phyloP scores from a whole-genome alignment of 2,797 vertebrate species.

The Megalops cyprinoides region DNA sequence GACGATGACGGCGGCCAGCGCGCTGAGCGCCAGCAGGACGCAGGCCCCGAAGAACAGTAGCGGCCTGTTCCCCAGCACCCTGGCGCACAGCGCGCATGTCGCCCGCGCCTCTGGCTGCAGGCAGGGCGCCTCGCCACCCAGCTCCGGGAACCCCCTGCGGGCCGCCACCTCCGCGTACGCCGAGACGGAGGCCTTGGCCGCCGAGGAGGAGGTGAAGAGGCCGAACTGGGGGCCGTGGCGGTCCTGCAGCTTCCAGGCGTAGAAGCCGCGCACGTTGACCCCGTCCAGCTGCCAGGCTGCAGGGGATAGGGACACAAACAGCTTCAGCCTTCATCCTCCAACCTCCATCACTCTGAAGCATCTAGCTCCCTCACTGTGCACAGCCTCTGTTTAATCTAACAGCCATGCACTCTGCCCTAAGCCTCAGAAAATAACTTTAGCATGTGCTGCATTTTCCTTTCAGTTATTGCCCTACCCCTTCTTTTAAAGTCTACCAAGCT shows the following conservation, averaged over 20 bases:
- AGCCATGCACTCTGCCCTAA: background rate
- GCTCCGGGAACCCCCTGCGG: constrained; percentile 73
- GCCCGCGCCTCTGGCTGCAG: background rate
- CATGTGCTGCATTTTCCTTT: background rate
- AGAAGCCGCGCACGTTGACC: constrained; percentile 89
- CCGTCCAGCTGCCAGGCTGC: constrained; percentile 83
- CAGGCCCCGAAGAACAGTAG: constrained; percentile 85
- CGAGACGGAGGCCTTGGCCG: constrained; percentile 81
- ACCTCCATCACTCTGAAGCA: background rate
- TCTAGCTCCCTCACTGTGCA: background rate
- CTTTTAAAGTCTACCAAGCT: background rate
- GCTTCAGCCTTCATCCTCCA: too few relatives aligned
- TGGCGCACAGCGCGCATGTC: constrained; percentile 72
- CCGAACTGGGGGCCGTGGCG: constrained; percentile 80
- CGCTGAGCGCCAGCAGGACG: constrained; percentile 71
- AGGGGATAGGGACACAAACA: constrained; percentile 33
- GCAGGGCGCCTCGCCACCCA: constrained; percentile 59
- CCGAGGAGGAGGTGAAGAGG: constrained; percentile 83
- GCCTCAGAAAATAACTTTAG: background rate
- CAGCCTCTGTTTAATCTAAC: background rate
- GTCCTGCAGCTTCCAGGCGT: constrained; percentile 88
- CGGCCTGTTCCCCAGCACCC: constrained; percentile 77
- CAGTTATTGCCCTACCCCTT: background rate
- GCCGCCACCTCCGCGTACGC: constrained; percentile 81
- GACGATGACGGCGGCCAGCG: constrained; percentile 72